Base-by-base conservation (phyloP, 2,113 vertebrate species). In the Megaceryle torquata region DNA sequence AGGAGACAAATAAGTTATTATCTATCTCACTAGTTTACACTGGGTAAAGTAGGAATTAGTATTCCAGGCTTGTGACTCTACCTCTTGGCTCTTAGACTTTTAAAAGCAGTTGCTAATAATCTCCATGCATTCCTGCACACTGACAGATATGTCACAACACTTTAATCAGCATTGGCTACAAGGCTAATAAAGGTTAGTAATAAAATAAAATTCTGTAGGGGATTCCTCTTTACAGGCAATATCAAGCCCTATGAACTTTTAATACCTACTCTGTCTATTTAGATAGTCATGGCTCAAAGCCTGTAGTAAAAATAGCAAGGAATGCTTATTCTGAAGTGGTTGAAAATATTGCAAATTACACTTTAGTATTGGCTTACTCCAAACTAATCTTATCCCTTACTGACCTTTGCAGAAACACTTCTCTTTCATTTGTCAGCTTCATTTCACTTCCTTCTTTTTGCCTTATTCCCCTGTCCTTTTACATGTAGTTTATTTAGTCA, bases 211-310 rank as follows among this genome's bases (percentile, higher is more conserved):
- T 97, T 97, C 96, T 97, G 57, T 95, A 92, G 89, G 64, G 97
- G 89, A 91, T 97, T 84, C 85, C 83, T 97, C 93, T 95, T 94
- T 97, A 97, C 91, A 97, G 95, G 93, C 91, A 97, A 93, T 97
- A 97, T 97, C 94, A 96, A 97, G 95, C 96, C 96, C 97, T 97
- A 86, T 98, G 97, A 98, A 98, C 97, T 97, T 96, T 95, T 97
- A 98, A 97, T 98, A 95, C 95, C 94, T 85, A 56, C 57, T 91
- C 95, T 96, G 95, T 98, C 96, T 97, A 93, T 97, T 97, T 97
- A 98, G 97, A 98, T 97, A 98, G 98, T 96, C 96, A 96, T 94
- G 95, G 90, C 97, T 97, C 95, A 95, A 95, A 97, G 97, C 89
- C 94, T 64, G 39, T 93, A 94, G 98, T 98, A 97, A 95, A 97